A percentile compares a stretch with the other conserved stretches of the same genome.
Evolutionary conservation across 2,797 vertebrate genomes (phyloP).

Genomic region (Antennarius maculatus): DNA sequence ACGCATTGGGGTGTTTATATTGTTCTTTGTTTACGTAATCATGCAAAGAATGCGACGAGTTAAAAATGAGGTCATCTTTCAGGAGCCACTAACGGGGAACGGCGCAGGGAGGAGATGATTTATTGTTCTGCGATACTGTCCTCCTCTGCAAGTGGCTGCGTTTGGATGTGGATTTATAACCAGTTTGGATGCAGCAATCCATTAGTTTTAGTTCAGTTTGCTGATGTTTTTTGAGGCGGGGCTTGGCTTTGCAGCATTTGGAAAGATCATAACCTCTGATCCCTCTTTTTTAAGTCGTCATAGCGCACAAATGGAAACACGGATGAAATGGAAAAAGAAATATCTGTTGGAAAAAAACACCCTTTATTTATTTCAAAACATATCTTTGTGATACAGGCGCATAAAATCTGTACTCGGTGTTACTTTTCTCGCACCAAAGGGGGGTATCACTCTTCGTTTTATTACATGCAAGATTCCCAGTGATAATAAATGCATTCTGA

Average conservation of each 20-base stretch:
- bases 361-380: too few species aligned
- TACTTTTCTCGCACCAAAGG: too few species aligned
- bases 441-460: too few species aligned
- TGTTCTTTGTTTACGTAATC: slow-evolving; percentile 42
- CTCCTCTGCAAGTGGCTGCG: neutral
- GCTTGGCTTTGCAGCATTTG: slow-evolving; percentile 36
- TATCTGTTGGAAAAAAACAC: neutral
- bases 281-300: slow-evolving; percentile 16
- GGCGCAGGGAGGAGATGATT: neutral
- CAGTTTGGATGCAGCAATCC: neutral
- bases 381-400: too few species aligned
- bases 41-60: slow-evolving; percentile 26
- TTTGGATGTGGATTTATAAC: slow-evolving; percentile 4
- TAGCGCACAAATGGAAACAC: slow-evolving; percentile 13
- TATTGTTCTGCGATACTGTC: too few species aligned
- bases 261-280: slow-evolving; percentile 26
- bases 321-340: slow-evolving; percentile 20
- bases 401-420: too few species aligned
- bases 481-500: too few species aligned
- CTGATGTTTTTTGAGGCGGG: slow-evolving; percentile 19
- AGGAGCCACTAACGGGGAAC: slow-evolving; percentile 11
- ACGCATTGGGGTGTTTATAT: slow-evolving; percentile 44
- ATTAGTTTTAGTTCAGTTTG: slow-evolving; percentile 3
- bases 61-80: slow-evolving; percentile 10
- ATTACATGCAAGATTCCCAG: too few species aligned